phyloP scores from a whole-genome alignment of 2,888 invertebrate genomes.

The Habroteleia sp. region DNA sequence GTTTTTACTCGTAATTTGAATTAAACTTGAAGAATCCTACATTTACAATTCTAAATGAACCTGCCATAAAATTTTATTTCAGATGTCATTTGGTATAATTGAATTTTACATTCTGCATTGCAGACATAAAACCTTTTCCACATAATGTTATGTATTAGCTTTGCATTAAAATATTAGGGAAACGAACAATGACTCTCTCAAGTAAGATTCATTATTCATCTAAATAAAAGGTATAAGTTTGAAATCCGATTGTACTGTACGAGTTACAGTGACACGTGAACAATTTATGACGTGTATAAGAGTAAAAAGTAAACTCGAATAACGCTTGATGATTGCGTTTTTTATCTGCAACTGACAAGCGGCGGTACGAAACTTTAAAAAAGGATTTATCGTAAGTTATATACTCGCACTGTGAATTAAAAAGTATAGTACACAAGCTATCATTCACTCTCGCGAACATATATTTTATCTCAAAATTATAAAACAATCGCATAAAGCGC shows the following conservation, averaged over 20 bases:
- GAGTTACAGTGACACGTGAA: constrained; percentile 48
- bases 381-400: constrained; percentile 62
- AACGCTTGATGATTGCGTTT: constrained; percentile 62
- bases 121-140: background rate
- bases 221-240: constrained; percentile 44
- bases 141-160: background rate
- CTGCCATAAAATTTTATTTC: constrained; percentile 4
- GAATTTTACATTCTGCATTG: background rate
- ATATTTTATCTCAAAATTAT: constrained; percentile 33
- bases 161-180: constrained; percentile 14
- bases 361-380: constrained; percentile 49
- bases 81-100: background rate
- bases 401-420: constrained; percentile 57
- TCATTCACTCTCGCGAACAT: constrained; percentile 45
- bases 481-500: constrained; percentile 21
- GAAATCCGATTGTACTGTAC: constrained; percentile 42
- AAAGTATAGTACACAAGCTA: constrained; percentile 45
- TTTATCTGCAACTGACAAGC: constrained; percentile 61
- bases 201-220: constrained; percentile 31
- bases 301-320: constrained; percentile 58
- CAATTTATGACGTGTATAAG: constrained; percentile 48
- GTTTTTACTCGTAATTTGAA: constrained; percentile 10
- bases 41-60: constrained; percentile 4
- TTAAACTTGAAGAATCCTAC: background rate
- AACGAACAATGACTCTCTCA: constrained; percentile 4